Percentiles rank a stretch among this genome's conserved stretches.
Evolutionary conservation across 2,888 invertebrate species (phyloP).

Genomic region (Chaitophorus viminalis): DNA sequence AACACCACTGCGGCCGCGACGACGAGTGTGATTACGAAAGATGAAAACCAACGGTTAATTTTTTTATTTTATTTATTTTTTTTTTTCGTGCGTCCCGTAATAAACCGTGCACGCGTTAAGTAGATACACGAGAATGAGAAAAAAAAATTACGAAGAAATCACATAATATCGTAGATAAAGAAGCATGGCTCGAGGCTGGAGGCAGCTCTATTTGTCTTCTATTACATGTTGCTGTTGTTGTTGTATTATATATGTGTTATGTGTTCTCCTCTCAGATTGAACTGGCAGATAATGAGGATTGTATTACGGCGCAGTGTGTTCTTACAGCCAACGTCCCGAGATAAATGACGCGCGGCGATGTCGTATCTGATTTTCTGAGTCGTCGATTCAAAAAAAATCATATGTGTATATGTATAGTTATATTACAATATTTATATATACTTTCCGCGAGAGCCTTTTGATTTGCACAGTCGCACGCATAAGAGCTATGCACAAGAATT

Average conservation of each 20-base stretch:
- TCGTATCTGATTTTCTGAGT: not conserved
- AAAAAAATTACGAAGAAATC: conserved; percentile 34
- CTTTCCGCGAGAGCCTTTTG: not conserved
- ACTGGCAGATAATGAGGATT: conserved; percentile 21
- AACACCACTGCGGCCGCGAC: not conserved
- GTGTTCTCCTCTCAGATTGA: not conserved
- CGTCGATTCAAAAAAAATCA: not conserved
- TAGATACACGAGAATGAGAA: not conserved
- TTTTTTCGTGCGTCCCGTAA: conserved; percentile 20
- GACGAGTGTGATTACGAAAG: conserved; percentile 48
- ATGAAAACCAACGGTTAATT: conserved; percentile 41
- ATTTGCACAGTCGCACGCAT: too few species aligned
- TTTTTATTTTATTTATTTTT: too few species aligned
- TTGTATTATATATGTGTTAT: not conserved
- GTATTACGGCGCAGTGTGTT: conserved; percentile 20
- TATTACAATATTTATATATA: not conserved
- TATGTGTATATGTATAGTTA: not conserved
- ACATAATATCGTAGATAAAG: conserved; percentile 30
- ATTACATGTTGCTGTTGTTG: conserved; percentile 19
- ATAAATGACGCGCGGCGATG: not conserved
- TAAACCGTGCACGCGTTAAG: conserved; percentile 35
- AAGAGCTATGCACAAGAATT: too few species aligned
- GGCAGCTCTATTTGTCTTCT: conserved; percentile 46
- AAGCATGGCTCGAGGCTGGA: conserved; percentile 33
- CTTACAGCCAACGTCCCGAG: not conserved